A percentile compares a stretch with the other conserved stretches of the same genome.
Conservation (phyloP, 1,140 invertebrate genomes). For the Drosophila burlai region DNA sequence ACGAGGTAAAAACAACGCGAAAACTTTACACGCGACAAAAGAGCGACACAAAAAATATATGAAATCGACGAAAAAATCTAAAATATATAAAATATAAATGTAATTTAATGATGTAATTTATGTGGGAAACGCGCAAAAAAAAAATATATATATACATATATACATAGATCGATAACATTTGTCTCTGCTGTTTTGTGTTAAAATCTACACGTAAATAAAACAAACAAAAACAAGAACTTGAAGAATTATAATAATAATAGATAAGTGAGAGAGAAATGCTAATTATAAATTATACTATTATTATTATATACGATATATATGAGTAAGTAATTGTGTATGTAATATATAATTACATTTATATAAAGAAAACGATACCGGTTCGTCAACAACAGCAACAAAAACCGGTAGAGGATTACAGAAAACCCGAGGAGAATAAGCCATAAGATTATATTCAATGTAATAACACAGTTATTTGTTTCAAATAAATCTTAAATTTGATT, state of each 20-base stretch:
- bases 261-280: slow-evolving; percentile 57
- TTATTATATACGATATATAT: slow-evolving; percentile 67
- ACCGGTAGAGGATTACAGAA: not conserved
- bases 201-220: slow-evolving; percentile 55
- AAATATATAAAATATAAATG: slow-evolving; percentile 51
- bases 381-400: slow-evolving; percentile 46
- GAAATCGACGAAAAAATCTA: slow-evolving; percentile 13
- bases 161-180: slow-evolving; percentile 48
- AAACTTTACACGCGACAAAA: slow-evolving; percentile 50
- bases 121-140: slow-evolving; percentile 47
- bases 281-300: slow-evolving; percentile 68
- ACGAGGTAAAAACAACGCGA: slow-evolving; percentile 34
- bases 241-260: slow-evolving; percentile 44
- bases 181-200: slow-evolving; percentile 49
- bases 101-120: slow-evolving; percentile 68
- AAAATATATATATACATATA: slow-evolving; percentile 26
- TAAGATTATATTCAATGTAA: slow-evolving; percentile 85
- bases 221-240: slow-evolving; percentile 30
- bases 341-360: slow-evolving; percentile 80
- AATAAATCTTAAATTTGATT: slow-evolving; percentile 85
- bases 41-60: slow-evolving; percentile 22
- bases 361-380: slow-evolving; percentile 38
- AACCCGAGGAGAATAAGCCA: slow-evolving; percentile 59
- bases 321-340: slow-evolving; percentile 80
- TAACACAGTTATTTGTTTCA: slow-evolving; percentile 85